Evolutionary conservation across 2,888 invertebrate genomes (phyloP).

Genomic region (Apodemia zela): DNA sequence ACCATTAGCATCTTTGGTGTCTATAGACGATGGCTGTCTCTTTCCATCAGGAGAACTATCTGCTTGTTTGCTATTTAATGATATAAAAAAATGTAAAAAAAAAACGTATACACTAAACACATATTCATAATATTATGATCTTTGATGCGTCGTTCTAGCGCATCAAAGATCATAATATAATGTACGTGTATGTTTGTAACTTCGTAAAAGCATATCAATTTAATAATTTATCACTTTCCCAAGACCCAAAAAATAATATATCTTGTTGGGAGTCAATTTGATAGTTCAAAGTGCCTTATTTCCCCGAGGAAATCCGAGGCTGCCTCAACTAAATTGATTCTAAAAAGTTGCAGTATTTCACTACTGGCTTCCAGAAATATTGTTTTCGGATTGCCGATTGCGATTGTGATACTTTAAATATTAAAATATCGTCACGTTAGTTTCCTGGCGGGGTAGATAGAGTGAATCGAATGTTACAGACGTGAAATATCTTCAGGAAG

Average conservation of each 20-base stretch:
- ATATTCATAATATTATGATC: no score
- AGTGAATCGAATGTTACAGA: no score
- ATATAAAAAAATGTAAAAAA: no score
- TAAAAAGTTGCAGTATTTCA: conserved; percentile 29
- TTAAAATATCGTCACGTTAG: not conserved
- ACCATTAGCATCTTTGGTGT: no score
- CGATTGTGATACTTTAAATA: not conserved
- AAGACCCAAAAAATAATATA: conserved; percentile 12
- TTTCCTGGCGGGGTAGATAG: no score
- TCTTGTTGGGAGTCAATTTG: conserved; percentile 41
- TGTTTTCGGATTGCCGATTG: conserved; percentile 11
- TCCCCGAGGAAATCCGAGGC: conserved; percentile 46
- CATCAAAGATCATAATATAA: not conserved
- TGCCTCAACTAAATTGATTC: conserved; percentile 34
- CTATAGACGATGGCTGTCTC: no score
- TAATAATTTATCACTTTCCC: conserved; percentile 10
- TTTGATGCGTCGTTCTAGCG: no score
- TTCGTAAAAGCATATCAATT: conserved; percentile 9
- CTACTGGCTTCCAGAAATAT: conserved; percentile 22
- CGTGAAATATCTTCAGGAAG: no score
- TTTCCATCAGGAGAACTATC: no score
- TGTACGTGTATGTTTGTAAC: not conserved
- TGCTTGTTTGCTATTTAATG: no score
- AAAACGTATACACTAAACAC: no score
- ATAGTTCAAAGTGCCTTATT: conserved; percentile 55